phyloP scores from a whole-genome alignment of 2,113 vertebrate species.

The Irena cyanogastra region DNA sequence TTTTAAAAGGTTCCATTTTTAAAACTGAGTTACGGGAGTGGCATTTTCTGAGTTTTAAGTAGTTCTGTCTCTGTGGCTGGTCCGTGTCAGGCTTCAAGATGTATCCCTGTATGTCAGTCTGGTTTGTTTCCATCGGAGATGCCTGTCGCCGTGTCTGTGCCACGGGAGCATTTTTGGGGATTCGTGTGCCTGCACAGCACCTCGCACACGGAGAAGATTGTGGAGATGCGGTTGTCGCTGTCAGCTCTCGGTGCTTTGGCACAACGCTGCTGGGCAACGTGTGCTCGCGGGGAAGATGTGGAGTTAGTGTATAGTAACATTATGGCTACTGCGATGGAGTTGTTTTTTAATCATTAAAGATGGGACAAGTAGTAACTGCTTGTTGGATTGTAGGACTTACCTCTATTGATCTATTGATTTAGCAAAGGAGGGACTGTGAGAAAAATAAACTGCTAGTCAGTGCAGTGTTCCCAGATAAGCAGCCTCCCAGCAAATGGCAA shows the following conservation, averaged over 20 bases:
- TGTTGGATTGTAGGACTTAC: neutral
- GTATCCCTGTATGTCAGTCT: neutral
- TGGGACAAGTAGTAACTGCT: neutral
- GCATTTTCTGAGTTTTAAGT: neutral
- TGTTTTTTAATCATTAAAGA: neutral
- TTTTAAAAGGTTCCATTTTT: neutral
- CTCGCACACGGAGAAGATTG: accelerated
- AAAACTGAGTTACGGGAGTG: neutral
- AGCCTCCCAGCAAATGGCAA: neutral
- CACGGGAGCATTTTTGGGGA: neutral
- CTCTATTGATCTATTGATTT: neutral
- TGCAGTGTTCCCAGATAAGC: constrained; percentile 1
- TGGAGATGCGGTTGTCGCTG: neutral
- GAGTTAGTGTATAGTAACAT: neutral
- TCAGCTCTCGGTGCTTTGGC: neutral
- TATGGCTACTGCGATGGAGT: neutral
- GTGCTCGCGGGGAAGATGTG: neutral
- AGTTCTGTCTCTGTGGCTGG: neutral
- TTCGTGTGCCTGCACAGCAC: neutral
- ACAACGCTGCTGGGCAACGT: neutral
- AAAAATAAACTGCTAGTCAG: constrained; percentile 23
- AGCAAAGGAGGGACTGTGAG: neutral
- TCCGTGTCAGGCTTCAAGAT: neutral
- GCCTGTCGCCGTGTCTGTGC: neutral
- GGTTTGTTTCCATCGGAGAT: neutral